Evolutionary conservation across 2,888 invertebrate genomes (phyloP).

Genomic region (Acleris laterana): DNA sequence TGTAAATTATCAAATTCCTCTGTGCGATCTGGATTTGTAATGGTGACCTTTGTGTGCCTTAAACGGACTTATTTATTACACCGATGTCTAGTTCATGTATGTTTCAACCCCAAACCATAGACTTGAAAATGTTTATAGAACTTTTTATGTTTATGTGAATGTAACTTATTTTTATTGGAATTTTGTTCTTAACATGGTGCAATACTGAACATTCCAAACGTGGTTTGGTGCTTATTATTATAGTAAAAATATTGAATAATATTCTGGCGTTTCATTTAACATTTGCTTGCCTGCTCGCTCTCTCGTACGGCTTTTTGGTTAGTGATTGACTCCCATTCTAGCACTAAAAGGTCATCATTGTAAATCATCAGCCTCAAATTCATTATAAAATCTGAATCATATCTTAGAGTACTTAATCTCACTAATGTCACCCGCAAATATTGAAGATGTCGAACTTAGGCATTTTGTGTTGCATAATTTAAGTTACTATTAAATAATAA

Average conservation of each 20-base stretch:
- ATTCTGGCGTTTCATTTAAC: conserved; percentile 70
- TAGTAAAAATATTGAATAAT: conserved; percentile 77
- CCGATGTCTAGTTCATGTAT: conserved; percentile 41
- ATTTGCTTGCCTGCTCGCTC: conserved; percentile 61
- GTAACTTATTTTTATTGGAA: conserved; percentile 64
- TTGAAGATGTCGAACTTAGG: conserved; percentile 16
- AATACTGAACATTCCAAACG: conserved; percentile 83
- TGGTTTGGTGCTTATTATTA: conserved; percentile 81
- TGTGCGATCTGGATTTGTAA: conserved; percentile 54
- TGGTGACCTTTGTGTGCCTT: conserved; percentile 75
- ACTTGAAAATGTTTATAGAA: conserved; percentile 43
- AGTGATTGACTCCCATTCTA: conserved; percentile 40
- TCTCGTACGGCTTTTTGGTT: conserved; percentile 47
- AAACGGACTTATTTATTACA: conserved; percentile 40
- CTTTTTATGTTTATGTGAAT: conserved; percentile 54
- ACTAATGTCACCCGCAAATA: conserved; percentile 18
- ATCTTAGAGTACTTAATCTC: conserved; percentile 50
- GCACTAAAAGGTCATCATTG: conserved; percentile 77
- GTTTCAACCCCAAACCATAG: conserved; percentile 48
- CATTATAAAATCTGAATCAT: conserved; percentile 38
- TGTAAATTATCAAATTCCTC: conserved; percentile 33
- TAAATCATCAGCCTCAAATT: conserved; percentile 36
- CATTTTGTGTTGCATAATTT: conserved; percentile 48
- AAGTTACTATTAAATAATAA: conserved; percentile 50
- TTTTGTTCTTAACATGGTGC: conserved; percentile 75